Conservation (phyloP, 2,888 invertebrate genomes). For the Eubasilissa splendida region DNA sequence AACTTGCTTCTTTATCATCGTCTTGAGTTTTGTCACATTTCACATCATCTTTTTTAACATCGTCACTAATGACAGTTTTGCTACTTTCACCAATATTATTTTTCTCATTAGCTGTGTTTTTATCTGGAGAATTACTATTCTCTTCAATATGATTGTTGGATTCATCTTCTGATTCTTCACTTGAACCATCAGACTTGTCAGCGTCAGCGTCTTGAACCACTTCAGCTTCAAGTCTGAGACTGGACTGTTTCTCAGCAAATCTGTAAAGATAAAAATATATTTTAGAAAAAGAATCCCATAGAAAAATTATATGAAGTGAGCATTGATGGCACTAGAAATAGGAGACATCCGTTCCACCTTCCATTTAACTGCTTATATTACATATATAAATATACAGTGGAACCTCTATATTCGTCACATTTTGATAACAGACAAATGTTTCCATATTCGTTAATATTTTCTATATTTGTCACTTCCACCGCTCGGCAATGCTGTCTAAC, state of each 20-base stretch:
- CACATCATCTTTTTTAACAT: background rate
- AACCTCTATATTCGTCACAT: too few species aligned
- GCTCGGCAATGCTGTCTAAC: too few species aligned
- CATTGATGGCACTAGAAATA: too few species aligned
- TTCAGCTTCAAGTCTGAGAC: slow-evolving; percentile 41
- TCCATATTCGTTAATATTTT: too few species aligned
- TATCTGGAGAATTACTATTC: background rate
- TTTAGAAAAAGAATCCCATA: background rate
- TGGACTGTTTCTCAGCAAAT: slow-evolving; percentile 46
- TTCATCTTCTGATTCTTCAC: slow-evolving; percentile 26
- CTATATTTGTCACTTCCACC: too few species aligned
- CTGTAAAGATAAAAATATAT: slow-evolving; percentile 29
- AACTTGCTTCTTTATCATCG: background rate
- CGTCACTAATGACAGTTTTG: too few species aligned
- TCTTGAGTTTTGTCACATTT: background rate
- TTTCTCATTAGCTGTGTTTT: background rate
- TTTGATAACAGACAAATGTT: too few species aligned
- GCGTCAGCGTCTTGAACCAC: slow-evolving; percentile 30
- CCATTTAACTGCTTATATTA: too few species aligned
- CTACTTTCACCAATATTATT: background rate
- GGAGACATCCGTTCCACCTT: too few species aligned
- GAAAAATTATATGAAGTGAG: too few species aligned
- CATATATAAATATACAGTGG: too few species aligned
- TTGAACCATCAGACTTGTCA: slow-evolving; percentile 39
- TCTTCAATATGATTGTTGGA: background rate